phyloP scores from a whole-genome alignment of 2,113 vertebrate species.

The Peromyscus maniculatus region DNA sequence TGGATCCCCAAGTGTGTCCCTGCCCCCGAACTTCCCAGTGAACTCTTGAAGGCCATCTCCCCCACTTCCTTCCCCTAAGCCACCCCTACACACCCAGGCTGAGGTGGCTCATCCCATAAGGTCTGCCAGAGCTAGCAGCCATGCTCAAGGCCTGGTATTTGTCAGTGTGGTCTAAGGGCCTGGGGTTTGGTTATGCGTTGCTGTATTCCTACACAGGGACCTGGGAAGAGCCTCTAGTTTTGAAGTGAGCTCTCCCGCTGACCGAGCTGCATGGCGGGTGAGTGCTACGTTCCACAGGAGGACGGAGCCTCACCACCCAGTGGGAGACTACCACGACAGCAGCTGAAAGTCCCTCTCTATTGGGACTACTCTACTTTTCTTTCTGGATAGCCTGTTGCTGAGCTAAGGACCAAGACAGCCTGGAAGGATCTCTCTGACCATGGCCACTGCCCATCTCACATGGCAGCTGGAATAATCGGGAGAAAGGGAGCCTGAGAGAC shows the following conservation, averaged over 20 bases:
- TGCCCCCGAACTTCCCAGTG: neutral
- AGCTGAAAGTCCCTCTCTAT: neutral
- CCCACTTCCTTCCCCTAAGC: no score
- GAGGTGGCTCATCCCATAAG: neutral
- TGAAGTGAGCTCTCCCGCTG: neutral
- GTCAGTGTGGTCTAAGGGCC: neutral
- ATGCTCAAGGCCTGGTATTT: neutral
- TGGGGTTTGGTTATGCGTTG: neutral
- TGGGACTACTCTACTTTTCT: neutral
- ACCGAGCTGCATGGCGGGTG: rapidly evolving
- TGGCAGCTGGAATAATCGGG: neutral
- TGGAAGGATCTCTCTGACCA: neutral
- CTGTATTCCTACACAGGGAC: rapidly evolving
- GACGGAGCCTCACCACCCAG: neutral
- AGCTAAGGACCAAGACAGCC: neutral
- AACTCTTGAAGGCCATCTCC: neutral
- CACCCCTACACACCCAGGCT: neutral
- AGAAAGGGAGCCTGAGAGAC: no score
- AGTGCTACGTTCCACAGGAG: rapidly evolving
- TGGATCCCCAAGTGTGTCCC: neutral
- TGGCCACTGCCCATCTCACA: neutral
- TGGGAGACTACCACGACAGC: neutral
- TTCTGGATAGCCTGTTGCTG: neutral
- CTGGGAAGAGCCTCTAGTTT: no score
- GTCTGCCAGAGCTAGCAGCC: neutral